Evolutionary conservation across 1,140 invertebrate genomes (phyloP).

Genomic region (Centruroides sculpturatus): DNA sequence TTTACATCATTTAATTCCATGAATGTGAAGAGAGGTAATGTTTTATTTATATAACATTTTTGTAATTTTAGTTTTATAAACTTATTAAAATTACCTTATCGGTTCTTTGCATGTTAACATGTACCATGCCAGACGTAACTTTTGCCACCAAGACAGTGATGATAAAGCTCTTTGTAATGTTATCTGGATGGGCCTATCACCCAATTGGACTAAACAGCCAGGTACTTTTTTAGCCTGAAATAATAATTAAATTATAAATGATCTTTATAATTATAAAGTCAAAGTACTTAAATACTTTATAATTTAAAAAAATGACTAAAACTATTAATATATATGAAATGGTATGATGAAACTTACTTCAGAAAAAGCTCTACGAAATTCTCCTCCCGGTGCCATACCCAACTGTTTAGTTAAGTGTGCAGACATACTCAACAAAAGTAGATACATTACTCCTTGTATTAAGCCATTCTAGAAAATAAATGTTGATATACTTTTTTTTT

Average conservation of each 20-base stretch:
- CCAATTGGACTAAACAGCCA: slow-evolving; percentile 68
- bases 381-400: slow-evolving; percentile 94
- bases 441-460: slow-evolving; percentile 79
- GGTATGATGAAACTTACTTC: slow-evolving; percentile 43
- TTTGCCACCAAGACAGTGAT: slow-evolving; percentile 73
- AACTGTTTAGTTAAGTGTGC: slow-evolving; percentile 83
- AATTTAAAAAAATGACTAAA: neutral
- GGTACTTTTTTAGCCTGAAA: slow-evolving; percentile 59
- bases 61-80: too few species aligned
- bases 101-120: slow-evolving; percentile 58
- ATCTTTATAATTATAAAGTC: too few species aligned
- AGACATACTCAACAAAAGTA: slow-evolving; percentile 77
- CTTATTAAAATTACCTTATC: slow-evolving; percentile 45
- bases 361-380: slow-evolving; percentile 78
- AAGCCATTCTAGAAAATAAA: slow-evolving; percentile 34
- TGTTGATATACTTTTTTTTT: too few species aligned
- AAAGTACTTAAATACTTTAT: too few species aligned
- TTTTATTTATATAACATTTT: too few species aligned
- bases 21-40: too few species aligned
- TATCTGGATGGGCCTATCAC: slow-evolving; percentile 78
- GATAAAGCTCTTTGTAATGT: slow-evolving; percentile 73
- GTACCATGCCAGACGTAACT: slow-evolving; percentile 65
- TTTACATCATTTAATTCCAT: too few species aligned
- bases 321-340: neutral
- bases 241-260: neutral